Conservation (phyloP, 2,797 vertebrate species). For the Sternotherus odoratus region DNA sequence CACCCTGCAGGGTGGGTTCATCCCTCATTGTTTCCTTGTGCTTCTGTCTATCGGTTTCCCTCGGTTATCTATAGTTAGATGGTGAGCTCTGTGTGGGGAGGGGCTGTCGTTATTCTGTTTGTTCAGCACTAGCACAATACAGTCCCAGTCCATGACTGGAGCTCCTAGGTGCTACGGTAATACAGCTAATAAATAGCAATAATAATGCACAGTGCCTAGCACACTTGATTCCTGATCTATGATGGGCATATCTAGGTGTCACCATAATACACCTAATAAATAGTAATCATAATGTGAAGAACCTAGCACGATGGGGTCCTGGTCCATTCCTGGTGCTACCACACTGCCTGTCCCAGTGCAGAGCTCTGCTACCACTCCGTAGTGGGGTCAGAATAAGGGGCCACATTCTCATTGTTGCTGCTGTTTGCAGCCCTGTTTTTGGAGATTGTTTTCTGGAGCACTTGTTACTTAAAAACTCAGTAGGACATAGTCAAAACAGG, state of each 20-base stretch:
- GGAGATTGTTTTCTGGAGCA: too few species aligned
- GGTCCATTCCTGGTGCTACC: background rate
- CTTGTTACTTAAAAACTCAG: too few species aligned
- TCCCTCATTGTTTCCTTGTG: background rate
- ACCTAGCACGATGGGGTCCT: too few species aligned
- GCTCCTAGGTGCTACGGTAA: background rate
- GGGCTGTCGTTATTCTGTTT: background rate
- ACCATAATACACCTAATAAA: too few species aligned
- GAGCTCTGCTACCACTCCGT: background rate
- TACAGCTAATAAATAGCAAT: background rate
- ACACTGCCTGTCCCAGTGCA: background rate
- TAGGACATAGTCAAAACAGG: background rate
- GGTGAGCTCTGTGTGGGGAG: background rate
- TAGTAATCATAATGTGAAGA: too few species aligned
- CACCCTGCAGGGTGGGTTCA: background rate
- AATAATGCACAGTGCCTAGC: background rate
- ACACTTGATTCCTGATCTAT: too few species aligned
- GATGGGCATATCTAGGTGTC: too few species aligned
- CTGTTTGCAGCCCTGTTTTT: too few species aligned
- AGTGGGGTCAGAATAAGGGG: background rate
- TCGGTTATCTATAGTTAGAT: background rate
- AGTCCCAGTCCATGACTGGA: background rate
- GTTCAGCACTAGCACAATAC: background rate
- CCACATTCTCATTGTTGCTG: too few species aligned
- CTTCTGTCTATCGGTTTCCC: background rate